Conservation (phyloP, 2,797 vertebrate genomes). For the Hafferia zeledoni region DNA sequence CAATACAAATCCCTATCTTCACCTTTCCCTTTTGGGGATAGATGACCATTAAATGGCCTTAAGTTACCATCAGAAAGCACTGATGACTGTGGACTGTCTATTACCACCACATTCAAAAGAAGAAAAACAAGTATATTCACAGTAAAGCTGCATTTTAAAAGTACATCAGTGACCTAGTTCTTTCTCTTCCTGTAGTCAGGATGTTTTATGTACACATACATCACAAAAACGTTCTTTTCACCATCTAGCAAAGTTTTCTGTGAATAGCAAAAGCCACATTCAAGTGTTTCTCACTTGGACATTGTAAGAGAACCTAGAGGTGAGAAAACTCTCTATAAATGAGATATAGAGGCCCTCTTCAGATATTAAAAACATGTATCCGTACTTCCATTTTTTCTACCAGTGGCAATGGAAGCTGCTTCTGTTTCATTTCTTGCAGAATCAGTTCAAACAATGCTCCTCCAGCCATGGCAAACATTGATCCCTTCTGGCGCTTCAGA, state of each 20-base stretch:
- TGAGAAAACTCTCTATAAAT: neutral
- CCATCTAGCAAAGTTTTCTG: neutral
- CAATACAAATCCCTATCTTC: neutral
- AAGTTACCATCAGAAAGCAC: neutral
- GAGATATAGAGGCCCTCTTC: neutral
- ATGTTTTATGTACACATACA: neutral
- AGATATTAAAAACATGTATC: neutral
- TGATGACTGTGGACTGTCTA: neutral
- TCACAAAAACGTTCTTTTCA: neutral
- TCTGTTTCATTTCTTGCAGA: neutral
- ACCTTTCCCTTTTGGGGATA: neutral
- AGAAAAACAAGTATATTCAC: neutral
- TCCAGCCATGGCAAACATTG: neutral
- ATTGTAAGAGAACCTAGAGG: neutral
- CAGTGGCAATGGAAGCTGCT: neutral
- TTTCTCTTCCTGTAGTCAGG: neutral
- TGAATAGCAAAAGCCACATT: neutral
- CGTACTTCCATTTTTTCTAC: neutral
- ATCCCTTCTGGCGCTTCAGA: neutral
- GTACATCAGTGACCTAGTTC: neutral
- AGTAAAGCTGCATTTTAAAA: neutral
- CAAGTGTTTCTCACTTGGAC: neutral
- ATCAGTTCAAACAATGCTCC: fast-evolving
- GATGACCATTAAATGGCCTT: neutral
- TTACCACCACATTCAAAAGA: neutral